phyloP scores from a whole-genome alignment of 1,140 invertebrate genomes.

The Ceratitis capitata region DNA sequence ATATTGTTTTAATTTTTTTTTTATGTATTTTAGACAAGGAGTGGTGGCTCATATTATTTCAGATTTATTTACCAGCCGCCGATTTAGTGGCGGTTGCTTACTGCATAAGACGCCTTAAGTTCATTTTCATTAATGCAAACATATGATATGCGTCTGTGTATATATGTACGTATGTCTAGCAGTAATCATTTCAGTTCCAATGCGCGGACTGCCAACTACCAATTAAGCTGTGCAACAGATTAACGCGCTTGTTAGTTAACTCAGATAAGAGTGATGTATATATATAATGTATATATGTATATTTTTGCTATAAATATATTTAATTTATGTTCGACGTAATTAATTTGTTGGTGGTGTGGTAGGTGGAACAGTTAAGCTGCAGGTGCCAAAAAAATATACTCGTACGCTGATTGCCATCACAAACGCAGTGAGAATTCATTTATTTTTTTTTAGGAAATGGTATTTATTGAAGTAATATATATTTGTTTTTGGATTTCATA shows the following conservation, averaged over 20 bases:
- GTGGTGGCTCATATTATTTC: background rate
- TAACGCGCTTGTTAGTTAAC: background rate
- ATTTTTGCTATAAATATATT: background rate
- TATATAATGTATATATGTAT: background rate
- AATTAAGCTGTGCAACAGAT: background rate
- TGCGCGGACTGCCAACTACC: too few species aligned
- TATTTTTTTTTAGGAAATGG: background rate
- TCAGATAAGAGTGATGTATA: background rate
- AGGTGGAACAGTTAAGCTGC: background rate
- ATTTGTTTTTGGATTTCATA: background rate
- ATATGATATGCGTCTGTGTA: too few species aligned
- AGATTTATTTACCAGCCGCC: background rate
- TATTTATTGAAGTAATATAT: too few species aligned
- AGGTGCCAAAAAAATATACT: slow-evolving; percentile 9
- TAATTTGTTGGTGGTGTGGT: background rate
- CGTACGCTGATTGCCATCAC: background rate
- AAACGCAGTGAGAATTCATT: background rate
- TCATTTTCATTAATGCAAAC: too few species aligned
- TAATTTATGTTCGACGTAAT: background rate
- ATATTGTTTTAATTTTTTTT: background rate
- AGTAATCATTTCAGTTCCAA: too few species aligned
- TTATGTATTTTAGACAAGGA: background rate
- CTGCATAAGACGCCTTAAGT: background rate
- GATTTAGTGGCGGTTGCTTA: background rate
- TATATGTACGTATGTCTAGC: too few species aligned